phyloP scores from a whole-genome alignment of 2,888 invertebrate species.

The Apeira syringaria region DNA sequence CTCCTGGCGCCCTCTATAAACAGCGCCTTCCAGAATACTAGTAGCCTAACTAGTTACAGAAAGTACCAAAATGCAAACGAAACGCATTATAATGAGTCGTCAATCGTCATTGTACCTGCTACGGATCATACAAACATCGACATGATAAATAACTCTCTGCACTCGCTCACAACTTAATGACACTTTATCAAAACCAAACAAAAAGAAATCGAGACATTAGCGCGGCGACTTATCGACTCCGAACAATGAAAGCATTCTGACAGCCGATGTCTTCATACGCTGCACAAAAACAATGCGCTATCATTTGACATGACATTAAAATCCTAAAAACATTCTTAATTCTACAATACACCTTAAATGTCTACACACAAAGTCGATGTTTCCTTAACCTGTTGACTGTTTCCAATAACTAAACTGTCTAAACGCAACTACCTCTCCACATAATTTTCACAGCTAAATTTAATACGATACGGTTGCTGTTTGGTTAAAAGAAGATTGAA shows the following conservation, averaged over 20 bases:
- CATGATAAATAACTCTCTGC: constrained; percentile 42
- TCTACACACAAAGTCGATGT: constrained; percentile 34
- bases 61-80: no score
- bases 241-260: constrained; percentile 61
- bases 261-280: constrained; percentile 76
- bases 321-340: constrained; percentile 23
- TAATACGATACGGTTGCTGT: constrained; percentile 21
- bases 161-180: constrained; percentile 39
- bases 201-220: constrained; percentile 50
- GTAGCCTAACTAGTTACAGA: no score
- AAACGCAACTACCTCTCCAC: constrained; percentile 11
- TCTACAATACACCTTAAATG: constrained; percentile 27
- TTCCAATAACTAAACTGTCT: constrained; percentile 35
- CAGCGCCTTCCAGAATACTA: no score
- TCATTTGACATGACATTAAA: constrained; percentile 68
- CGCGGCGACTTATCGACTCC: constrained; percentile 53
- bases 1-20: no score
- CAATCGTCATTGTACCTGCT: constrained; percentile 4
- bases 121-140: constrained; percentile 63
- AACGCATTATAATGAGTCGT: constrained; percentile 11
- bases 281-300: constrained; percentile 74
- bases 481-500: constrained; percentile 21
- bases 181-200: constrained; percentile 37
- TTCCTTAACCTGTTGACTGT: constrained; percentile 27
- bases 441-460: constrained; percentile 6